Evolutionary conservation across 1,140 invertebrate species (phyloP).

Genomic region (Grapholita molesta): DNA sequence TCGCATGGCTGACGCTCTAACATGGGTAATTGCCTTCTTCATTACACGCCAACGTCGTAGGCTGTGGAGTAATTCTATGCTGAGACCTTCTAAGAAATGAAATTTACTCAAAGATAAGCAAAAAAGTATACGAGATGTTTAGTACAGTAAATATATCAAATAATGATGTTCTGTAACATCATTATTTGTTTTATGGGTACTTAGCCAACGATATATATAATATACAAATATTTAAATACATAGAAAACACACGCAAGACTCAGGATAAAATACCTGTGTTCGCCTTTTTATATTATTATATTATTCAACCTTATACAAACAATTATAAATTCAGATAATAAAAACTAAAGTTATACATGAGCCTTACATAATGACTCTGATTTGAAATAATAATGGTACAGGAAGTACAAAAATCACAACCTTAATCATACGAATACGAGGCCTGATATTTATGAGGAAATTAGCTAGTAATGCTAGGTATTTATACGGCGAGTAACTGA

Average conservation of each 20-base stretch:
- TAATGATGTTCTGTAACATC: no score
- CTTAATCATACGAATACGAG: not conserved
- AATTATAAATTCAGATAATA: no score
- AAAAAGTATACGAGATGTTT: not conserved
- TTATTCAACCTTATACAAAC: no score
- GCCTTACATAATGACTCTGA: not conserved
- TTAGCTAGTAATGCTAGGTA: slow-evolving; percentile 11
- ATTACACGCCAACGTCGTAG: slow-evolving; percentile 29
- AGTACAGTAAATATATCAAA: not conserved
- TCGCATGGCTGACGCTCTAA: slow-evolving; percentile 33
- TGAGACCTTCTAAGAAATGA: slow-evolving; percentile 9
- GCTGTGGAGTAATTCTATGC: slow-evolving; percentile 28
- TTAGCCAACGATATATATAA: no score
- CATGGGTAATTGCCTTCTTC: slow-evolving; percentile 39
- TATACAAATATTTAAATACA: no score
- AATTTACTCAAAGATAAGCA: not conserved
- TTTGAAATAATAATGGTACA: not conserved
- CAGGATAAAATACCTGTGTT: no score
- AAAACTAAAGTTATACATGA: no score
- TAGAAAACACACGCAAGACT: no score
- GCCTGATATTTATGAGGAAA: not conserved
- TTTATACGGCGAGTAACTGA: slow-evolving; percentile 2
- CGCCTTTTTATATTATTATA: no score
- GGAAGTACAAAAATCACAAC: not conserved
- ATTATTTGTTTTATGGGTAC: no score